These are phyloP conservation scores for Amblyopsis hoosieri DNA, from an alignment of 2,797 vertebrate genomes.

Conservation along the genomic window DNA sequence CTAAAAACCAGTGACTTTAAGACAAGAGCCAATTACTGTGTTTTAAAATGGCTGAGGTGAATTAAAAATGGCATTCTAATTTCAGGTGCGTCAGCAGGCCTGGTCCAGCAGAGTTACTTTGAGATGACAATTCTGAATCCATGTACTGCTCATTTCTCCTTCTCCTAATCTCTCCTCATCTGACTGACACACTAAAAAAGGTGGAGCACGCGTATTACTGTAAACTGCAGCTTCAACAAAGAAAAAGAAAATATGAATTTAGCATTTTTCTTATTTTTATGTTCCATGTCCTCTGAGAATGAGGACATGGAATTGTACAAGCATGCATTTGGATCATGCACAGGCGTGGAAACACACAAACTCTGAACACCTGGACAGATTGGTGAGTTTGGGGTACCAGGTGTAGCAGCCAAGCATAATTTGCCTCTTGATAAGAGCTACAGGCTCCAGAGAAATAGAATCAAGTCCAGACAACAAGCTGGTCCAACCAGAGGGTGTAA, in stretches of 20 bases:
- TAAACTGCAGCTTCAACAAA: too few relatives aligned
- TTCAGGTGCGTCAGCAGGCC: slow-evolving; percentile 49
- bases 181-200: too few relatives aligned
- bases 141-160: neutral
- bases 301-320: neutral
- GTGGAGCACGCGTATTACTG: too few relatives aligned
- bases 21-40: neutral
- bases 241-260: too few relatives aligned
- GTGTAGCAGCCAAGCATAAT: slow-evolving; percentile 35
- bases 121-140: neutral
- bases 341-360: slow-evolving; percentile 1
- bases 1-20: neutral
- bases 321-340: neutral
- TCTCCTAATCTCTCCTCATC: neutral
- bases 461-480: slow-evolving; percentile 28
- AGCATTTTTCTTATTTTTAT: too few relatives aligned
- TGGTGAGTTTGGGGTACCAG: slow-evolving; percentile 36
- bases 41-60: slow-evolving; percentile 15
- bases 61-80: slow-evolving; percentile 64
- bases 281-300: neutral
- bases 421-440: slow-evolving; percentile 21
- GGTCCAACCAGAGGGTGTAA: slow-evolving; percentile 17
- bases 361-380: neutral
- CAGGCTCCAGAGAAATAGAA: slow-evolving; percentile 43
- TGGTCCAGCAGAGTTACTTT: slow-evolving; percentile 35